Evolutionary conservation across 2,888 invertebrate species (phyloP), one percentile per base, ranked within the genome.

Genomic region (Spilarctia lutea): DNA sequence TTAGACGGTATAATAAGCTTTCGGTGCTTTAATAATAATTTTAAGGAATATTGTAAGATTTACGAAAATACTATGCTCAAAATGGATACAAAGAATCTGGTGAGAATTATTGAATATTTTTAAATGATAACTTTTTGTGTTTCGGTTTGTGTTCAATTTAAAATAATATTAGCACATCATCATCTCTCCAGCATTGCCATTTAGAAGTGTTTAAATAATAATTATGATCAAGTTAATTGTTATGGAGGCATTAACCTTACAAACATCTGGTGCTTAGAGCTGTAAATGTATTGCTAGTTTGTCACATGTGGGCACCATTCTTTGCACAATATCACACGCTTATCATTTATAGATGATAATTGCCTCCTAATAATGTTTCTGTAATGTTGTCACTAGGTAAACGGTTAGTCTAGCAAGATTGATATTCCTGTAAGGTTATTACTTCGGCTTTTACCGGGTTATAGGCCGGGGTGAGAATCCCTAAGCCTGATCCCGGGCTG

Each of bases 221-320:
- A 72, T 76, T 82, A 75, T 78, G 73, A 80, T 79, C 48, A 80
- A 85, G 84, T 80, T 82, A 81, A 86, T 88, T 87, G 85, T 82
- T 82, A 79, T 83, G 79, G 83, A 90, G 91, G 85, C 91, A 92
- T 87, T 92, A 91, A 91, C 91, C 91, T 91, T 91, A 88, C 84
- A 52, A 90, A 91, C 95, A 95, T 95, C 92, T 95, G 95, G 93
- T 86, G 84, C 88, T 89, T 91, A 79, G 91, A 90, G 87, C 90
- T 92, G 91, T 90, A 88, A 88, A 90, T 87, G 89, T 90, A 89
- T 89, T 85, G 86, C 84, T 85, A 83, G 86, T 86, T 89, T 87
- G 89, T 90, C 89, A 94, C 95, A 95, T 95, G 92, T 95, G 95
- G 93, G 86, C 85, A 89, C 92, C 95, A 95, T 89, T 90, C 93